These are phyloP conservation scores for Trissoscelio sp. DNA, from an alignment of 2,888 invertebrate genomes.

Conservation along the genomic window DNA sequence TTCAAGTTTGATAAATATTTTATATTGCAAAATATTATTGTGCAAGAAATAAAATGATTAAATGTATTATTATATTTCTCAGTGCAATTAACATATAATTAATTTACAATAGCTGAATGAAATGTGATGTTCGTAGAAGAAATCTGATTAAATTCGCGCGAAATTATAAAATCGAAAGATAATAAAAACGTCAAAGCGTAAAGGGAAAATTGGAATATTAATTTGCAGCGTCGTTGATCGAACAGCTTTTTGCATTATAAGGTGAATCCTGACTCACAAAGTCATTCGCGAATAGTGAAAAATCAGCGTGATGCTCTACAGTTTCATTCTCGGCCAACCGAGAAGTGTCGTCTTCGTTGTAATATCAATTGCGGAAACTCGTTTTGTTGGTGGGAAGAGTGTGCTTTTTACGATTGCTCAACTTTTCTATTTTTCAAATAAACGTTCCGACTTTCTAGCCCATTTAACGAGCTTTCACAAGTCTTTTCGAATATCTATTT, in stretches of 20 bases:
- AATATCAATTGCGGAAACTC: slow-evolving; percentile 52
- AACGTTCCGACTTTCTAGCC: slow-evolving; percentile 23
- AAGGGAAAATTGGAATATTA: slow-evolving; percentile 45
- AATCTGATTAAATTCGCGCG: slow-evolving; percentile 13
- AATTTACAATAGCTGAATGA: background rate
- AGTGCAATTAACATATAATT: background rate
- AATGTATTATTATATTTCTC: no score
- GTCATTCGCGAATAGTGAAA: slow-evolving; percentile 40
- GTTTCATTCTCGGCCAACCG: slow-evolving; percentile 13
- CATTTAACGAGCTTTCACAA: slow-evolving; percentile 22
- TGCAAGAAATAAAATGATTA: background rate
- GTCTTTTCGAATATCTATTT: slow-evolving; percentile 36
- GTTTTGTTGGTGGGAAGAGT: slow-evolving; percentile 25
- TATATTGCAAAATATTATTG: no score
- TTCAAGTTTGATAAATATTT: no score
- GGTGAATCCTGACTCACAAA: slow-evolving; percentile 32
- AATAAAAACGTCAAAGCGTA: slow-evolving; percentile 37
- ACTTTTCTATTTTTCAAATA: slow-evolving; percentile 45
- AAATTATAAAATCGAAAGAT: slow-evolving; percentile 24
- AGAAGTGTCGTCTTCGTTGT: slow-evolving; percentile 38
- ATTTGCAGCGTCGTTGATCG: slow-evolving; percentile 35
- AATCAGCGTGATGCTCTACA: slow-evolving; percentile 15
- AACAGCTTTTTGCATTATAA: slow-evolving; percentile 36
- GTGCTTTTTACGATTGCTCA: slow-evolving; percentile 17
- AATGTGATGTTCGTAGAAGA: background rate